Conservation (phyloP, 2,888 invertebrate genomes). For the Rhagium mordax region DNA sequence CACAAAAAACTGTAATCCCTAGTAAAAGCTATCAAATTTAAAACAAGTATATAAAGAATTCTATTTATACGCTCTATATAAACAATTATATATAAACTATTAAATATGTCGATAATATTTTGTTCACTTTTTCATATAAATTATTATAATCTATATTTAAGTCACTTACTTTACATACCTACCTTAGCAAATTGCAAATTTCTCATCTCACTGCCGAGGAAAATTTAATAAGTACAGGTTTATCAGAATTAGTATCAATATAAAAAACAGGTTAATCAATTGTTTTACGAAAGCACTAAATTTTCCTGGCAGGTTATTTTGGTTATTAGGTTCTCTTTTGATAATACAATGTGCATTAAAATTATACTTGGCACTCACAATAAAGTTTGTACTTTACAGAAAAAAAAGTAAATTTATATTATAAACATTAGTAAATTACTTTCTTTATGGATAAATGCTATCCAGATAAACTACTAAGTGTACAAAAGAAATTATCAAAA, state of each 20-base stretch:
- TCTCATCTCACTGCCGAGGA: conserved; percentile 35
- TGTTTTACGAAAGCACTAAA: conserved; percentile 28
- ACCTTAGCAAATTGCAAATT: conserved; percentile 42
- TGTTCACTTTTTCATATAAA: conserved; percentile 19
- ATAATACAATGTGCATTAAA: conserved; percentile 44
- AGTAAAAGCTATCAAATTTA: conserved; percentile 31
- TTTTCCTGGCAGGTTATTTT: conserved; percentile 42
- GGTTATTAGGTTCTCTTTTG: conserved; percentile 18
- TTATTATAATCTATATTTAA: conserved; percentile 43
- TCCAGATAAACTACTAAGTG: conserved; percentile 44
- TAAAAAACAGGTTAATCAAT: conserved; percentile 14
- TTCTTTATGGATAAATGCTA: conserved; percentile 45
- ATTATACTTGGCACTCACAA: conserved; percentile 61
- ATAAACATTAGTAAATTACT: conserved; percentile 51
- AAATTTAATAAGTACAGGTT: conserved; percentile 48
- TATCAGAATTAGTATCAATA: conserved; percentile 16
- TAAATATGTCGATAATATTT: conserved; percentile 21
- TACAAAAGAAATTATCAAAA: conserved; percentile 36
- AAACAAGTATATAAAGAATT: conserved; percentile 25
- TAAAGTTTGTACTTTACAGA: conserved; percentile 61
- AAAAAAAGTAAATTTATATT: conserved; percentile 40
- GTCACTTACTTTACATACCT: conserved; percentile 54
- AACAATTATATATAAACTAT: conserved; percentile 20
- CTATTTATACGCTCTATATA: conserved; percentile 20
- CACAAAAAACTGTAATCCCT: conserved; percentile 18